phyloP scores from a whole-genome alignment of 2,888 invertebrate genomes.

The Gastracanthus pulcherrimus region DNA sequence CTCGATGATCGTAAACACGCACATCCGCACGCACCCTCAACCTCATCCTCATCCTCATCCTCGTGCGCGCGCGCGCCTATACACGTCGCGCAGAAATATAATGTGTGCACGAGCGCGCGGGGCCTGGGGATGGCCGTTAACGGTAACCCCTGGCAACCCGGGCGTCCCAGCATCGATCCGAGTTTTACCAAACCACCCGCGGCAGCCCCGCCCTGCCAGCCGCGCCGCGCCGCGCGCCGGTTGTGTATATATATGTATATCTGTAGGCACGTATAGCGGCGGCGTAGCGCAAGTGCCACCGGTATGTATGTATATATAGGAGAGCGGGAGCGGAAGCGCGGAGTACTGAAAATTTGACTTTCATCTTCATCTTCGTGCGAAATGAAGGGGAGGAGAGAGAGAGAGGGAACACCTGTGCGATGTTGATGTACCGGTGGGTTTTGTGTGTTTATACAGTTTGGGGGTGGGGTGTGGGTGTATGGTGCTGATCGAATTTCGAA shows the following conservation, averaged over 20 bases:
- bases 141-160: conserved; percentile 77
- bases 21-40: too few relatives aligned
- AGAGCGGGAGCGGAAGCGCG: not conserved
- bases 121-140: conserved; percentile 74
- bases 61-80: not conserved
- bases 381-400: too few relatives aligned
- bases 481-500: too few relatives aligned
- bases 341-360: not conserved
- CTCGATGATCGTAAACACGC: too few relatives aligned
- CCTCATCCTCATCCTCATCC: not conserved
- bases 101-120: conserved; percentile 31
- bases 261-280: too few relatives aligned
- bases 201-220: conserved; percentile 73
- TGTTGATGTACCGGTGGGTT: too few relatives aligned
- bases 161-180: conserved; percentile 77
- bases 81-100: conserved; percentile 13
- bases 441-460: too few relatives aligned
- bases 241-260: too few relatives aligned
- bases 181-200: conserved; percentile 74
- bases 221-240: conserved; percentile 53
- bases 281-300: conserved; percentile 17
- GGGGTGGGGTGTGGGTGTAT: too few relatives aligned
- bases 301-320: not conserved
- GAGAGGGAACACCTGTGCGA: not conserved
- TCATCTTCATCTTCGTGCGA: too few relatives aligned